Evolutionary conservation across 2,797 vertebrate species (phyloP).

Genomic region (Gymnoscopelus microlampas): DNA sequence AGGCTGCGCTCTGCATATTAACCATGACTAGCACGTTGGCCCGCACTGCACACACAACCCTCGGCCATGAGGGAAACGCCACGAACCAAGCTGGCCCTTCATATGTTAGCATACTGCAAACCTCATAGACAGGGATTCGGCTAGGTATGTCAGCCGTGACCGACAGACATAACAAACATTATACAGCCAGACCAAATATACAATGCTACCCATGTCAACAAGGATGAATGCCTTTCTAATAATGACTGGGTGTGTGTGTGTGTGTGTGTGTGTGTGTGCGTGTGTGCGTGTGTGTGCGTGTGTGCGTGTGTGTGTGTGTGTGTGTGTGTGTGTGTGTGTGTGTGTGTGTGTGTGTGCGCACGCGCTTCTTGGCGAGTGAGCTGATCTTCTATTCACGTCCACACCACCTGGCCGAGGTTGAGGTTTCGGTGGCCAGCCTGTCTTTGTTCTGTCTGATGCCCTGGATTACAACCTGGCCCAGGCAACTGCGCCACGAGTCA

Average conservation of each 20-base stretch:
- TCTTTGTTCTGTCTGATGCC: constrained; percentile 23
- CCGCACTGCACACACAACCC: constrained; percentile 38
- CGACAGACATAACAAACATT: constrained; percentile 32
- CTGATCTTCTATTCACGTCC: constrained; percentile 16
- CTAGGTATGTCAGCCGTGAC: constrained; percentile 42
- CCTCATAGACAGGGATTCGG: constrained; percentile 32
- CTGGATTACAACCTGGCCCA: constrained; percentile 13
- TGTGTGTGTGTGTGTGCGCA: not conserved
- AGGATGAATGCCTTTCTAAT: not conserved
- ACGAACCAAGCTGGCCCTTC: constrained; percentile 47
- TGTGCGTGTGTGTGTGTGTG: not conserved
- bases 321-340: not conserved
- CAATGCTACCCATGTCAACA: constrained; percentile 41
- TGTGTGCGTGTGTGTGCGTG: not conserved
- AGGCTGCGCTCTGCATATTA: constrained; percentile 31
- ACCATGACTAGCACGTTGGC: constrained; percentile 37
- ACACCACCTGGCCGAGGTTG: constrained; percentile 22
- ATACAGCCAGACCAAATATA: constrained; percentile 42
- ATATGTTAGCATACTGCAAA: constrained; percentile 29
- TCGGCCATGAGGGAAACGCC: constrained; percentile 44
- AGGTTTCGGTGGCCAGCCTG: constrained; percentile 8
- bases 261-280: constrained; percentile 6
- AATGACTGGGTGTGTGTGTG: not conserved
- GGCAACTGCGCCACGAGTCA: not conserved
- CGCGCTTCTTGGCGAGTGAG: not conserved